Evolutionary conservation across 1,140 invertebrate species (phyloP).

Genomic region (Pogonomyrmex californicus): DNA sequence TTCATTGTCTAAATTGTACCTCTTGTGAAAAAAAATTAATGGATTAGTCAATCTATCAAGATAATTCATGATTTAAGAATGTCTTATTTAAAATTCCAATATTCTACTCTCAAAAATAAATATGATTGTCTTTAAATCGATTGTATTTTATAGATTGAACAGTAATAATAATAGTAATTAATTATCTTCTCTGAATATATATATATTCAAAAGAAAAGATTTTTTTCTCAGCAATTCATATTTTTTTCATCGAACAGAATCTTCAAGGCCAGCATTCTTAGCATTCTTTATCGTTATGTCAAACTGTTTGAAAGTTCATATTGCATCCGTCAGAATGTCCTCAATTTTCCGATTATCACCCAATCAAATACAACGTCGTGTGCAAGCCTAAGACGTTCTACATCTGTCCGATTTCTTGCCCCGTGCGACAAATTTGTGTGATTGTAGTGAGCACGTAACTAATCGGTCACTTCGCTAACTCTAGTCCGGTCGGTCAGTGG

Average conservation of each 20-base stretch:
- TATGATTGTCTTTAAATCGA: no score
- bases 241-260: neutral
- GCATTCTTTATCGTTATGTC: neutral
- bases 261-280: neutral
- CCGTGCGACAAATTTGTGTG: conserved; percentile 6
- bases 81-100: no score
- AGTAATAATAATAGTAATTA: no score
- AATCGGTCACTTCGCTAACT: conserved; percentile 52
- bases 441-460: neutral
- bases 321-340: neutral
- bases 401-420: conserved; percentile 38
- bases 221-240: neutral
- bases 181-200: neutral
- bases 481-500: conserved; percentile 58
- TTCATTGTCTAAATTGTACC: no score
- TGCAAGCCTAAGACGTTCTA: neutral
- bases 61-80: no score
- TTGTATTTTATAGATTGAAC: no score
- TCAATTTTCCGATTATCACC: conserved; percentile 12
- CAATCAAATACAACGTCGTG: neutral
- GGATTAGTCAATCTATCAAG: no score
- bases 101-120: no score
- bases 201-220: neutral
- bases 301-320: conserved; percentile 9
- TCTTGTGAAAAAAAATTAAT: no score